Base-by-base conservation (phyloP, 1,140 invertebrate species). In the Octopus sinensis region DNA sequence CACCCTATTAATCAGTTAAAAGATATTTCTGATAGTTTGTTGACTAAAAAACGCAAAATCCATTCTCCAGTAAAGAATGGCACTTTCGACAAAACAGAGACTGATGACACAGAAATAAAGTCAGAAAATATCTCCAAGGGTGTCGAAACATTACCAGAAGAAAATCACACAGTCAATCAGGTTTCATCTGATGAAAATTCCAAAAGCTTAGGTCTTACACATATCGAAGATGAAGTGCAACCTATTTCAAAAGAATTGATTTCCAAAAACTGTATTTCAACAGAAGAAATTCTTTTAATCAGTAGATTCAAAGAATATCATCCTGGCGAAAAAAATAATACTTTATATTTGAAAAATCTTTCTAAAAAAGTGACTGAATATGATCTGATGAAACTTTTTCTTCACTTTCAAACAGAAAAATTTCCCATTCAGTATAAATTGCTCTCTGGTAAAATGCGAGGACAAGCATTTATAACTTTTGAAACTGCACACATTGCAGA, bases 171-270 rank as follows among this genome's bases (percentile, higher is more conserved):
- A n/a, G 13, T 73, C 13, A 23, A 73, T 73, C 17, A 73, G 0
- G 13, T 10, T 5, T 9, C 13, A 6, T 5, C 68, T 6, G 7
- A 5, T 5, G 68, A 73, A 23, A 17, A 73, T 73, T 17, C 68
- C 5, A 10, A 13, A 17, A 9, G 30, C 30, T 43, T 43, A 43
- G 30, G 30, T 43, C 30, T 43, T 43, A 43, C 30, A 43, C 30
- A 43, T 43, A 43, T 43, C 3, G 30, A 43, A 43, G 9, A 12
- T 73, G 17, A 13, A n/a, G 68, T 73, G 68, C 17, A 73, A n/a
- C 68, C 68, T 6, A 73, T 73, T 73, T 6, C 68, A 73, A 73
- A 73, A 73, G 68, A 73, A 73, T 13, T n/a, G 68, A 73, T 73
- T 23, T n/a, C 30, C 68, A 13, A 23, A 13, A n/a, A 23, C 68